Evolutionary conservation across 2,113 vertebrate genomes (phyloP), one percentile per base, ranked within the genome.

Genomic region (Sinocyclocheilus grahami): DNA sequence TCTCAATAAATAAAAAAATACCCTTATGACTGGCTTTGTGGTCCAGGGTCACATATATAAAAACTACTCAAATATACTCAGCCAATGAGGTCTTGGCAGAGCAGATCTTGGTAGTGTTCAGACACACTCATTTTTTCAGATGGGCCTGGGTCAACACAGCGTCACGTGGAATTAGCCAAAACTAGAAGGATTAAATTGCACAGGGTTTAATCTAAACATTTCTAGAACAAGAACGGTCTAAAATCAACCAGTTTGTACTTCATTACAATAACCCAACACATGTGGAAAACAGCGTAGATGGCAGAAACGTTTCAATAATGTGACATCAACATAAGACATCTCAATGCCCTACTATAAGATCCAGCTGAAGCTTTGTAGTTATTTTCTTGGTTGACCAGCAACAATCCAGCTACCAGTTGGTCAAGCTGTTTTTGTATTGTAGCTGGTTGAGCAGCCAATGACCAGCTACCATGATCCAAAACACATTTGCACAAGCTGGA

Each of bases 401-500:
- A 72, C 69, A 20, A 37, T 63, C n/a, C 20, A 65, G 11, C 63
- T 14, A 65, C 24, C 63, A 27, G 11, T 72, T 72, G 37, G 20
- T 72, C 18, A n/a, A 42, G 20, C 14, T 12, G 69, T 22, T 42
- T 74, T 39, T 74, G 2, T n/a, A 12, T n/a, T 42, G 9, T 42
- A 71, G 33, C 33, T 71, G 8, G 7, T 20, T 71, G 4, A 72
- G 16, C 53, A 55, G 53, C 16, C 16, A 20, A 2, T 18, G 16
- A 20, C 16, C 5, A 55, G n/a, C 2, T 75, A 24, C 20, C 71
- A 74, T 74, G 10, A 46, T 46, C 42, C 72, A 27, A 76, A 76
- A 16, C 42, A 71, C 24, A 30, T 30, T 67, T 67, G 83, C 83
- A 13, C 22, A 86, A 72, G 22, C 63, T 86, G 27, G 27, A 60